Base-by-base conservation (phyloP, 2,113 vertebrate species). In the Cricetomys ansorgei region DNA sequence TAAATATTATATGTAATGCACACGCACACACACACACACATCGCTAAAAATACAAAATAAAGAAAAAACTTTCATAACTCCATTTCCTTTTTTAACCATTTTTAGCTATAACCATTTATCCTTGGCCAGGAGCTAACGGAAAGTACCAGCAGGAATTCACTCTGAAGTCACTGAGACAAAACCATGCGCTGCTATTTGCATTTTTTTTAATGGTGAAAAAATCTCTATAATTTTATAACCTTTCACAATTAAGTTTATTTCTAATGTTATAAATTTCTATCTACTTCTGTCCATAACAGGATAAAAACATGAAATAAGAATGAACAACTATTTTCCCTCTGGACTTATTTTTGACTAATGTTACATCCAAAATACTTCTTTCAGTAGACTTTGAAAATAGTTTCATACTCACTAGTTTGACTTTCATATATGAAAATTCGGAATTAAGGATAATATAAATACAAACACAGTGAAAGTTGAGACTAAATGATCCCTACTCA, bases 101-200 rank as follows among this genome's bases (percentile, higher is more conserved):
- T n/a, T n/a, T n/a, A n/a, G n/a, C n/a, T n/a, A n/a, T 86, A 96
- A 37, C 53, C 27, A 95, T 85, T 90, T 91, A 29, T 6, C 79
- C 17, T 65, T 91, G 25, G 53, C 25, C 96, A 96, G 92, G 57
- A 85, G n/a, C 17, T 79, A 90, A 31, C 48, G 94, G 57, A 94
- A 96, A 88, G 3, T 70, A 1, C 23, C 90, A 97, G 90, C 15
- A 67, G 2, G 21, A 87, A 69, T 62, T 25, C 48, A 93, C 45
- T 69, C 73, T 85, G 37, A 84, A 85, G 37, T 83, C 37, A 80
- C 1, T 15, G 92, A 81, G n/a, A 83, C 67, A 87, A 95, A 88
- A 85, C 19, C 85, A 67, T 77, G 40, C 16, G 70, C 29, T 79
- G 13, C 5, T 62, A 59, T 72, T 55, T 87, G 6, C 37, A 34